These are phyloP conservation scores for Apodemus speciosus DNA, from an alignment of 2,113 vertebrate species.

Conservation along the genomic window DNA sequence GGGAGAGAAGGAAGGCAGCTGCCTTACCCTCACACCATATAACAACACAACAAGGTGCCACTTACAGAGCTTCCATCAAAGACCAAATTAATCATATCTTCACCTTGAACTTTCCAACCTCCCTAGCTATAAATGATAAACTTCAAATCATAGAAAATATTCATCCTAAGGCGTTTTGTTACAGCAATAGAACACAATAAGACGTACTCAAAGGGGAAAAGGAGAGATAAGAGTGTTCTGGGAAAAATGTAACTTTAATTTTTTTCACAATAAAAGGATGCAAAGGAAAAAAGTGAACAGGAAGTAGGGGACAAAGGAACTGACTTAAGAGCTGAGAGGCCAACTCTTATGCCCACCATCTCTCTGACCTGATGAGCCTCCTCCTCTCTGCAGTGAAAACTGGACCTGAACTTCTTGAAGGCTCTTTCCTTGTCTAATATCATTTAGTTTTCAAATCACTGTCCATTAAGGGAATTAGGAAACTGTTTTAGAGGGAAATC, in stretches of 20 bases:
- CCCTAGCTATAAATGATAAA: not conserved
- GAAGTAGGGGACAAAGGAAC: not conserved
- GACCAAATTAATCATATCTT: not conserved
- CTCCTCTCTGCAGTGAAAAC: not conserved
- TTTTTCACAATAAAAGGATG: not conserved
- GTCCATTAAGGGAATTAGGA: not conserved
- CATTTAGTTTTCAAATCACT: not conserved
- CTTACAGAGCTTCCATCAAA: not conserved
- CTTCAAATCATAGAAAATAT: not conserved
- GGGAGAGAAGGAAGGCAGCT: not conserved
- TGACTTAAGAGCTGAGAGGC: not conserved
- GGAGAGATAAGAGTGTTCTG: not conserved
- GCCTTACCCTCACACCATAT: not conserved
- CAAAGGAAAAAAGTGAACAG: not conserved
- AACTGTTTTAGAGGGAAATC: not conserved
- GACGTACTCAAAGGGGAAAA: not conserved
- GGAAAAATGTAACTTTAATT: not conserved
- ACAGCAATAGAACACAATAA: not conserved
- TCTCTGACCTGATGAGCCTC: not conserved
- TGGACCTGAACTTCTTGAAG: not conserved
- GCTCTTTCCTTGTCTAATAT: not conserved
- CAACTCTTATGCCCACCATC: not conserved
- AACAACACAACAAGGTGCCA: not conserved
- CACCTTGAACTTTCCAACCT: not conserved
- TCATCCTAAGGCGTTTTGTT: not conserved